Percentiles rank a stretch among this genome's conserved stretches.
Evolutionary conservation across 2,113 vertebrate species (phyloP).

Genomic region (Manacus vitellinus): DNA sequence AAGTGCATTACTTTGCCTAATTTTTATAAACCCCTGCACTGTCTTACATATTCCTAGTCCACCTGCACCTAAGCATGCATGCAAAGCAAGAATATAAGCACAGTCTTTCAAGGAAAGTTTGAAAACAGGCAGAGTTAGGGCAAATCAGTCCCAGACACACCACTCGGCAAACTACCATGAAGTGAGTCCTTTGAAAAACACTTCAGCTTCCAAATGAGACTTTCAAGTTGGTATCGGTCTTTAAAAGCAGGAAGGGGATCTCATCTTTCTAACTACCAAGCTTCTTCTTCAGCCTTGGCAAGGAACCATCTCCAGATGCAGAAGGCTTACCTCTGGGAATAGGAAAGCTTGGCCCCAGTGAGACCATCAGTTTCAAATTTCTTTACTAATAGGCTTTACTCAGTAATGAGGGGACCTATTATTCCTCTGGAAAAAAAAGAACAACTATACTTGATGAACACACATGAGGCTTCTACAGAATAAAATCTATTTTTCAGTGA

Average conservation of each 20-base stretch:
- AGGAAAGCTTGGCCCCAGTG: background rate
- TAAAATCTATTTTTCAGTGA: background rate
- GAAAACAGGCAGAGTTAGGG: background rate
- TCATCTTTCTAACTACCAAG: background rate
- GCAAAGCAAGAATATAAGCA: background rate
- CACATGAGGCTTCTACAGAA: background rate
- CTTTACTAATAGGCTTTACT: background rate
- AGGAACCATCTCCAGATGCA: background rate
- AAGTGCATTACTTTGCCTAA: conserved; percentile 9
- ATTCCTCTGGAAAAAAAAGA: background rate
- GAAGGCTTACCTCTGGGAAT: background rate
- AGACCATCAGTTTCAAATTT: background rate
- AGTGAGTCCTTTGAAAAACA: background rate
- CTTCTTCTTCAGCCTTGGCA: background rate
- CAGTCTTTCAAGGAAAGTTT: background rate
- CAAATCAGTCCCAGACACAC: background rate
- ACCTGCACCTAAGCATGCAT: background rate
- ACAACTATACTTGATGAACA: background rate
- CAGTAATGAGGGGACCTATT: background rate
- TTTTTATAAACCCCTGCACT: conserved; percentile 2
- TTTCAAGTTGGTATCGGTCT: background rate
- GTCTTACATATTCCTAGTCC: background rate
- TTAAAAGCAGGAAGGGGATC: background rate
- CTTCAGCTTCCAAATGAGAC: background rate
- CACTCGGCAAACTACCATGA: rapidly evolving